Base-by-base conservation (phyloP, 2,888 invertebrate genomes). In the Tricholauxania praeusta region DNA sequence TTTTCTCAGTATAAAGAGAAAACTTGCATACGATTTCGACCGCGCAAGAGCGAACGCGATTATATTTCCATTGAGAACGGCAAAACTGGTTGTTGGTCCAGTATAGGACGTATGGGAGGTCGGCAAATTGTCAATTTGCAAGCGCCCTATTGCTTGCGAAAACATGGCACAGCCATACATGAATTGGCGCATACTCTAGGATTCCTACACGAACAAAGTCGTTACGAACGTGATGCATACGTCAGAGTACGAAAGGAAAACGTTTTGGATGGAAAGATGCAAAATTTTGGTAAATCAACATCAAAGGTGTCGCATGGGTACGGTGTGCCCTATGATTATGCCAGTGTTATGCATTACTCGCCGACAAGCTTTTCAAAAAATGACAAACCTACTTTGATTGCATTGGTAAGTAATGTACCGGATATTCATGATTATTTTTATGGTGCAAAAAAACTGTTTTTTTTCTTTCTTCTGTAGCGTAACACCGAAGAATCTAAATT, bases 281-380 rank as follows among this genome's bases (percentile, higher is more conserved):
- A 83, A 68, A 95, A 95, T 87, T 95, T 95, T 84, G 90, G 89
- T 74, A 94, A 93, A 85, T 89, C 91, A 0, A 78, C 89, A 7
- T 80, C 88, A 10, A 85, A 86, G 14, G 88, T 87, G 10, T 89
- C 91, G 0, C 87, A 90, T 53, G 91, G 89, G 6, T 93, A 89
- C 82, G 93, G 92, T 0, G 90, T 94, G 0, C 87, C 89, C 0
- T 95, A 95, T 80, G 94, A 95, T 84, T 95, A 92, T 85, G 90
- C 90, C 77, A 94, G 94, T 77, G 93, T 95, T 1, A 94, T 95
- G 94, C 95, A 95, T 82, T 95, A 95, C 85, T 94, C 93, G 0
- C 89, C 90, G 57, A 91, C 89, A 28, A 93, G 94, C 10, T 95
- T 95, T 86, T 92, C 93, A 0, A 89, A 83, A 69, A 94, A 94